Percentiles rank a stretch among this genome's conserved stretches.
These are phyloP conservation scores for Cephus nigrinus DNA, from an alignment of 2,888 invertebrate genomes.

Conservation along the genomic window DNA sequence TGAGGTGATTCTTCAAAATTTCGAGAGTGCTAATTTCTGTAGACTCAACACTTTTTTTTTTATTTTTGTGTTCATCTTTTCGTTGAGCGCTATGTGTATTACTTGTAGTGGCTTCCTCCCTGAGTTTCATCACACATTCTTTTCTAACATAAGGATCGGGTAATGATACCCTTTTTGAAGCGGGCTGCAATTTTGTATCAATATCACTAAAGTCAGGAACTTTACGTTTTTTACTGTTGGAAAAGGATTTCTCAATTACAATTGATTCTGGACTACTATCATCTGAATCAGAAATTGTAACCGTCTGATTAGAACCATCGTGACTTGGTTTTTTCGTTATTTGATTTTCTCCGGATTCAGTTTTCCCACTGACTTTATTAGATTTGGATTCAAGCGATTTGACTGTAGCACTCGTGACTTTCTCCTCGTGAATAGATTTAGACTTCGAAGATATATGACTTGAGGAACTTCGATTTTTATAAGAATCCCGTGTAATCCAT, in stretches of 20 bases:
- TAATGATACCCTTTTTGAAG: neutral
- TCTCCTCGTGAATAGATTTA: neutral
- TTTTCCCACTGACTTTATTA: neutral
- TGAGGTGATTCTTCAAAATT: conserved; percentile 50
- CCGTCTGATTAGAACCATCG: neutral
- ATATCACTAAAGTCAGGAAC: neutral
- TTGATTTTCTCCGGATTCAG: neutral
- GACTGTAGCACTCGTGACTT: neutral
- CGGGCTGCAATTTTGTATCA: neutral
- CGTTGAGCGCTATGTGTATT: neutral
- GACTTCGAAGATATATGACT: neutral
- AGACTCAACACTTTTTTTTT: conserved; percentile 6
- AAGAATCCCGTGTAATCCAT: neutral
- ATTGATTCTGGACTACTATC: neutral
- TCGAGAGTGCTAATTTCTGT: conserved; percentile 35
- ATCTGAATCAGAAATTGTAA: neutral
- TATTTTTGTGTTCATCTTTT: conserved; percentile 5
- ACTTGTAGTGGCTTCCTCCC: neutral
- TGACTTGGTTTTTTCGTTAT: neutral
- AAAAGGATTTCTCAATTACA: neutral
- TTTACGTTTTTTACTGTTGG: neutral
- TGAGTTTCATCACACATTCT: neutral
- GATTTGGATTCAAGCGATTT: neutral
- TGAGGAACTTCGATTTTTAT: neutral
- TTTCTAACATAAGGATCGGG: neutral